Percentiles rank a stretch among this genome's conserved stretches.
Evolutionary conservation across 2,888 invertebrate species (phyloP).

Genomic region (Caenorhabditis sp.): DNA sequence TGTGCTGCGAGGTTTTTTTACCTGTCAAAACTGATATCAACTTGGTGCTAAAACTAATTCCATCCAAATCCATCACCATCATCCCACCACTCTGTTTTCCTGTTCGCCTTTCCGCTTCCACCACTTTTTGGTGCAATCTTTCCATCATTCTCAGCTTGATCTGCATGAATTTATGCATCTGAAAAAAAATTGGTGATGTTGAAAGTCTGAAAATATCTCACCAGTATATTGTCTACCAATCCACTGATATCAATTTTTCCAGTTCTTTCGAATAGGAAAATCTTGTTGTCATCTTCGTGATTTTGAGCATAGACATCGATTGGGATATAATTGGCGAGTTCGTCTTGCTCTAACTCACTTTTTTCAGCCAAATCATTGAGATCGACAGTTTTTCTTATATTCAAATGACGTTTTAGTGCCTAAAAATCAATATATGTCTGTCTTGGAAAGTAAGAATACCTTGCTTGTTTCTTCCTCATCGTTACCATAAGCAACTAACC

Average conservation of each 20-base stretch:
- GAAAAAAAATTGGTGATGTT: conserved; percentile 11
- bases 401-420: conserved; percentile 62
- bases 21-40: conserved; percentile 65
- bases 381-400: conserved; percentile 59
- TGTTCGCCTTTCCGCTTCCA: conserved; percentile 49
- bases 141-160: conserved; percentile 68
- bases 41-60: conserved; percentile 60
- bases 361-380: conserved; percentile 41
- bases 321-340: conserved; percentile 54
- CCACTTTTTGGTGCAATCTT: conserved; percentile 52
- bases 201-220: too few relatives aligned
- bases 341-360: conserved; percentile 26
- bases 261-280: conserved; percentile 56
- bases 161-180: conserved; percentile 64
- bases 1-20: too few relatives aligned
- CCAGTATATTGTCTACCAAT: conserved; percentile 51
- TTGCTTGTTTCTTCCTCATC: conserved; percentile 56
- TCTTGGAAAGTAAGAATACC: conserved; percentile 16
- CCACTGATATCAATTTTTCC: conserved; percentile 63
- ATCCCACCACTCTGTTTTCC: conserved; percentile 59
- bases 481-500: conserved; percentile 63
- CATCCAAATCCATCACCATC: conserved; percentile 64
- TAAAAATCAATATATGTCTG: too few relatives aligned
- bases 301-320: conserved; percentile 61
- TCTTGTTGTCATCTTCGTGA: conserved; percentile 48